Base-by-base conservation (phyloP, 2,888 invertebrate genomes). In the Hydropsyche betteni region DNA sequence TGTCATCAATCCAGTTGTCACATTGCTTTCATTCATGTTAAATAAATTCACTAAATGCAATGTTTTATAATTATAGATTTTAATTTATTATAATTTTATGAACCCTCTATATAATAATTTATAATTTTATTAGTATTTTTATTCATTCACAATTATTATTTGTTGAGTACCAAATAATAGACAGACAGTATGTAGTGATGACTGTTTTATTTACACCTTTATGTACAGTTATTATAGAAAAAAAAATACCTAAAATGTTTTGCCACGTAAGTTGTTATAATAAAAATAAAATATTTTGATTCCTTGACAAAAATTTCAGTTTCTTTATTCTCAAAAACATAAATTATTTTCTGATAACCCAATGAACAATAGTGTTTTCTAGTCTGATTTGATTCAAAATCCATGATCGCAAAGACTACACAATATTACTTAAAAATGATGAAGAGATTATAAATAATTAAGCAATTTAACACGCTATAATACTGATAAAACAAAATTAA, bases 261-360 rank as follows among this genome's bases (percentile, higher is more conserved):
- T 77, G 77, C 72, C 74, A 69, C 75, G 64, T 72, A 77, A 68
- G 73, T 77, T 77, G 75, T 75, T 77, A 75, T 71, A 70, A 75
- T 77, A 53, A 75, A 74, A 75, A 75, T 75, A 75, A 77, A 75
- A 74, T 61, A 74, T 77, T 77, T 77, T 77, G 74, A 76, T 76
- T 76, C 76, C 76, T 71, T 64, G 72, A 24, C 52, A 10, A 16
- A 7, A 12, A 58, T 14, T 14, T 24, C 24, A 24, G 24, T 24
- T 24, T 61, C 8, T 55, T 55, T 55, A 16, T 16, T 55, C 24
- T 55, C 24, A 55, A 5, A 52, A 52, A 12, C 10, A 52, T 52
- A 52, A 52, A 52, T 52, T 52, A 52, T 12, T 52, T 52, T n/a
- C 10, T 24, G 24, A 24, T 24, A 24, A 24, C 24, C 24, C 2